Base-by-base conservation (phyloP, 2,797 vertebrate species). In the Anguilla marmorata region DNA sequence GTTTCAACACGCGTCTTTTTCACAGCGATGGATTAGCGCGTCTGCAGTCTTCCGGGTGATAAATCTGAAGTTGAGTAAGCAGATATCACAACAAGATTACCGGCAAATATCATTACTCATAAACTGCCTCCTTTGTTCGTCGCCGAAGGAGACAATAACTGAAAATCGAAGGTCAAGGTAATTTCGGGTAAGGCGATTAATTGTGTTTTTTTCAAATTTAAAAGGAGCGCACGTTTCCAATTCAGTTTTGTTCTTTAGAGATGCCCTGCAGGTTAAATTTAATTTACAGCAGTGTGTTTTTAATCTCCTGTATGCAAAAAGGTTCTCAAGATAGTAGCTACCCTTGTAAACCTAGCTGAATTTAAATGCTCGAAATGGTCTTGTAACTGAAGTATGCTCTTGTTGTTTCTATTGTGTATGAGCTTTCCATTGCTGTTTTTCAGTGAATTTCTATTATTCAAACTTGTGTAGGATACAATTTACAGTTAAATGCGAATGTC, bases 81-180 rank as follows among this genome's bases (percentile, higher is more conserved):
- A 82, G 41, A 82, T 45, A 82, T 9, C 45, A 82, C 79, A 21
- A 80, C 50, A 50, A n/a, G 41, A 82, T 50, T n/a, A 45, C 79
- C 11, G 79, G 74, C 74, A 45, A 45, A 80, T 45, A 80, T 80
- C 37, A 69, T 9, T 27, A 69, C 8, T 27, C n/a, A n/a, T 7
- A 48, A 50, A 8, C 19, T 16, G 50, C 41, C 6, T 82, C 2
- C 19, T 48, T 82, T 50, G 21, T 8, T 50, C 50, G 21, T 82
- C 45, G 50, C 21, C 19, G 27, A 82, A 82, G 79, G 79, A 11
- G 21, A 82, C 21, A 48, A 16, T 21, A 45, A 80, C 37, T 8
- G 41, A 48, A n/a, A 48, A 50, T 19, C 1, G 27, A 33, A 33
- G 69, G 11, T 72, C 33, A 30, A 30, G 33, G 30, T 50, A 7